A percentile compares a stretch with the other conserved stretches of the same genome.
These are phyloP conservation scores for Tringa solitaria DNA, from an alignment of 2,113 vertebrate species.

Conservation along the genomic window DNA sequence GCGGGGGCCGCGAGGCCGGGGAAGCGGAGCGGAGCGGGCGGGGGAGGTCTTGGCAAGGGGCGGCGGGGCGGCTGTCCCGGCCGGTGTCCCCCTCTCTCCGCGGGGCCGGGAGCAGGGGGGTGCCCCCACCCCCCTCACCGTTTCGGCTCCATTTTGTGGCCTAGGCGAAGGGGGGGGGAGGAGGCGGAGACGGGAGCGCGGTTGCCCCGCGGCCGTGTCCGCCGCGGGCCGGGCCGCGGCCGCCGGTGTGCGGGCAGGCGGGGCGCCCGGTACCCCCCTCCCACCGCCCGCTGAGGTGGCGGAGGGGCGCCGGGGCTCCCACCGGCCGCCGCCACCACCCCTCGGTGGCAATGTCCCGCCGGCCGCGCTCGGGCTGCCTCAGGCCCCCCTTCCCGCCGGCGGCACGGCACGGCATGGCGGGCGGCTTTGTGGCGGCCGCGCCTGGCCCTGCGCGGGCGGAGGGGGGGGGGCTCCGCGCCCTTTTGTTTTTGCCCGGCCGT, in stretches of 20 bases:
- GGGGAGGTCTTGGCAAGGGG: background rate
- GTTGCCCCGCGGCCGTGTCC: background rate
- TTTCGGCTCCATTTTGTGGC: slow-evolving; percentile 55
- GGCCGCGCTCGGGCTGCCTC: background rate
- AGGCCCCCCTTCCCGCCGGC: background rate
- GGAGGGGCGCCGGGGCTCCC: background rate
- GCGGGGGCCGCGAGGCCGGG: background rate
- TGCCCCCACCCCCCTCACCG: background rate
- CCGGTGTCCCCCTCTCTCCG: background rate
- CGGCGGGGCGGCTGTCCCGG: background rate
- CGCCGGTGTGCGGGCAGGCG: background rate
- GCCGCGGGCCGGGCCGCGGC: background rate
- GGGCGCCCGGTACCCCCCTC: background rate
- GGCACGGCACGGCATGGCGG: background rate
- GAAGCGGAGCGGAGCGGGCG: background rate
- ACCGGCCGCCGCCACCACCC: no score
- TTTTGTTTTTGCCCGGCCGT: background rate
- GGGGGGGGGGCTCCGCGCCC: background rate
- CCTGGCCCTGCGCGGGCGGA: background rate
- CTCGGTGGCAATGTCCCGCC: no score
- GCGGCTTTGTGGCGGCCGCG: background rate
- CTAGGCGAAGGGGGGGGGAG: background rate
- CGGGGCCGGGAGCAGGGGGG: background rate
- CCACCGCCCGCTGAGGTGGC: background rate
- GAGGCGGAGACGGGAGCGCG: background rate